Conservation (phyloP, 2,888 invertebrate species). For the Drosophila anceps region DNA sequence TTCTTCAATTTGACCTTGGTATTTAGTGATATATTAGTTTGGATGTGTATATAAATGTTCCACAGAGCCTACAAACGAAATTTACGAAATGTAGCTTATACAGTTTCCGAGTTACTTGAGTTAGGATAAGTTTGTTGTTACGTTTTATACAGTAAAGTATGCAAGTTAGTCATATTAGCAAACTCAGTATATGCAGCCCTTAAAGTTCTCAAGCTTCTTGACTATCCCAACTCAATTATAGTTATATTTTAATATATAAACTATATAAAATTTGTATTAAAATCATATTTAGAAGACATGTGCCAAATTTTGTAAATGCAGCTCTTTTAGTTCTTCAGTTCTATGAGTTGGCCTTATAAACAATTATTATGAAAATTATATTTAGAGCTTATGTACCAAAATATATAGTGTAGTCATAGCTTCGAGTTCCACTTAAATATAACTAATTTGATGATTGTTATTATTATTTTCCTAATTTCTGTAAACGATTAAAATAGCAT, state of each 20-base stretch:
- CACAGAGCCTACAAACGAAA: background rate
- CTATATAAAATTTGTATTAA: background rate
- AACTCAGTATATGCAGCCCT: background rate
- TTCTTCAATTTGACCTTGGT: background rate
- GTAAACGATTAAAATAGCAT: no score
- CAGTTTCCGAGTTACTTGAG: background rate
- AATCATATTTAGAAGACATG: background rate
- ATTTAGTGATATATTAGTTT: background rate
- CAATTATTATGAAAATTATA: background rate
- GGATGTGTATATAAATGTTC: background rate
- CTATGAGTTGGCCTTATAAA: background rate
- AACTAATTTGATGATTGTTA: no score
- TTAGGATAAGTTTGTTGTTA: no score
- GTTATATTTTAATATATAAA: background rate
- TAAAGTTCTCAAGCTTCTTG: background rate
- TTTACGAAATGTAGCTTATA: background rate
- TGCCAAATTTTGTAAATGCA: background rate
- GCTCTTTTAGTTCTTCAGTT: background rate
- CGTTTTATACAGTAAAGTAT: background rate
- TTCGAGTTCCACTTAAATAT: no score
- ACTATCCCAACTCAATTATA: no score
- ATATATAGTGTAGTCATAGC: no score
- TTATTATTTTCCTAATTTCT: no score
- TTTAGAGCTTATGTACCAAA: no score
- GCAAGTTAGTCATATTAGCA: background rate